These are phyloP conservation scores for Dendrolimus houi DNA, from an alignment of 2,888 invertebrate species.

Conservation along the genomic window DNA sequence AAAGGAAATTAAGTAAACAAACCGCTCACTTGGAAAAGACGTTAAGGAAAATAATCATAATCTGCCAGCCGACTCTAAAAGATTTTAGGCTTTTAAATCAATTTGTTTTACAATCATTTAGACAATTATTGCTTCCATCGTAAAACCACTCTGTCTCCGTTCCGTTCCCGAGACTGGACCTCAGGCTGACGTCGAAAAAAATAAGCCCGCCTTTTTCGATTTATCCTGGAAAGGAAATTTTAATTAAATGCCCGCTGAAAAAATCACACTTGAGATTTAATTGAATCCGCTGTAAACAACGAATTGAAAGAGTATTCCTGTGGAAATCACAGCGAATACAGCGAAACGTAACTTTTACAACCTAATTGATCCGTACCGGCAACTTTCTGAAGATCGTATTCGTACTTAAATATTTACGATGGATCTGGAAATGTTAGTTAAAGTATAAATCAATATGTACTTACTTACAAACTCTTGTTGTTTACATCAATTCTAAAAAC, in stretches of 20 bases:
- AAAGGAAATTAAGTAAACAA: not conserved
- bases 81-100: constrained; percentile 17
- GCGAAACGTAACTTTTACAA: constrained; percentile 18
- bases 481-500: not conserved
- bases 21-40: not conserved
- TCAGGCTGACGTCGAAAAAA: constrained; percentile 19
- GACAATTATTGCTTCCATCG: constrained; percentile 31
- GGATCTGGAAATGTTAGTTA: constrained; percentile 11
- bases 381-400: constrained; percentile 13
- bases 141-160: constrained; percentile 26
- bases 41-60: constrained; percentile 12
- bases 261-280: constrained; percentile 27
- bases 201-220: constrained; percentile 21
- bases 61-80: constrained; percentile 18
- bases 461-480: constrained; percentile 11
- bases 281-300: constrained; percentile 20
- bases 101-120: constrained; percentile 20
- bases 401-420: constrained; percentile 21
- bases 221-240: constrained; percentile 21
- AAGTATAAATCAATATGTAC: not conserved
- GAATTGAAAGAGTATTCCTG: constrained; percentile 10
- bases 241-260: constrained; percentile 22
- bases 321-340: constrained; percentile 15
- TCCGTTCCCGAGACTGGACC: constrained; percentile 7
- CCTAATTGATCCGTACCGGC: constrained; percentile 15